Percentiles rank a stretch among this genome's conserved stretches.
Conservation (phyloP, 2,113 vertebrate genomes). For the Catagonus wagneri region DNA sequence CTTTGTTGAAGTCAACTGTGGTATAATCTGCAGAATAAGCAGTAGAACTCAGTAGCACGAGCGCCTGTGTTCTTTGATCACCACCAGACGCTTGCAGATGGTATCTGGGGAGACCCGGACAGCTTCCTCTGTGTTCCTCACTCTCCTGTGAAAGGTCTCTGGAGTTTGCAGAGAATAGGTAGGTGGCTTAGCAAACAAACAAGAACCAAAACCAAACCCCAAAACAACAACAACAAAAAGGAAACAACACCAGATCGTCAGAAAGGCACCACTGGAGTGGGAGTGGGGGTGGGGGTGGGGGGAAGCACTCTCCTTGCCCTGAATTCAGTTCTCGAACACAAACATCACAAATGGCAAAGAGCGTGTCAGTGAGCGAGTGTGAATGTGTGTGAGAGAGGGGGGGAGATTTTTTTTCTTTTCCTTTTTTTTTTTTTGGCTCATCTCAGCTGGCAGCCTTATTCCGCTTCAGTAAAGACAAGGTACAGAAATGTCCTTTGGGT, state of each 20-base stretch:
- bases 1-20: slow-evolving; percentile 85
- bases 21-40: slow-evolving; percentile 59
- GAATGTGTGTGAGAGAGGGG: not conserved
- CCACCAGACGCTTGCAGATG: slow-evolving; percentile 49
- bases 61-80: not conserved
- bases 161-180: slow-evolving; percentile 46
- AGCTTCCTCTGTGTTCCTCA: slow-evolving; percentile 32
- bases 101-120: slow-evolving; percentile 50
- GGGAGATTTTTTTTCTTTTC: not conserved
- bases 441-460: slow-evolving; percentile 94
- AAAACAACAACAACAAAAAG: not conserved
- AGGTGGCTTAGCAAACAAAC: slow-evolving; percentile 27
- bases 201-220: not conserved
- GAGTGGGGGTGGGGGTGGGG: slow-evolving; percentile 42
- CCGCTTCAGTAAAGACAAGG: slow-evolving; percentile 97
- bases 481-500: slow-evolving; percentile 99
- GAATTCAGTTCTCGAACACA: slow-evolving; percentile 78
- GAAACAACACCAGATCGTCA: slow-evolving; percentile 72
- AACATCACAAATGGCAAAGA: slow-evolving; percentile 83
- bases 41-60: slow-evolving; percentile 47
- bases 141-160: slow-evolving; percentile 58
- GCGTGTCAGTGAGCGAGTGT: slow-evolving; percentile 64
- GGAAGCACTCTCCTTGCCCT: slow-evolving; percentile 48
- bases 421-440: slow-evolving; percentile 81
- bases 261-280: slow-evolving; percentile 78